These are phyloP conservation scores for Tenthredo scrophulariae DNA, from an alignment of 2,888 invertebrate species.

Conservation along the genomic window DNA sequence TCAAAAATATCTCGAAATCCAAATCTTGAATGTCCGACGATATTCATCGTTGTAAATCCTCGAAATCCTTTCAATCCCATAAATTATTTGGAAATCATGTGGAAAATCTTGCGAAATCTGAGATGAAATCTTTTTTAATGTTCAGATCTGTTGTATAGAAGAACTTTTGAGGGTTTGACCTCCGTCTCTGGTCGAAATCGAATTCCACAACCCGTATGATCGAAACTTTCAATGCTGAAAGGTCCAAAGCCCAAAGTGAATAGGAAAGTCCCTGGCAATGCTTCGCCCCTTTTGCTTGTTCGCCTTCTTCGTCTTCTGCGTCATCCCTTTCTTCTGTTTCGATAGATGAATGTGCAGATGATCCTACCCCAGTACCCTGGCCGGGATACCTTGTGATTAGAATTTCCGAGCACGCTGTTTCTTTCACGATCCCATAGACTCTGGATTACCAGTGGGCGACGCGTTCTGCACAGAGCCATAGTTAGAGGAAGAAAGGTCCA, in stretches of 20 bases:
- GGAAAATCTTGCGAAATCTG: too few species aligned
- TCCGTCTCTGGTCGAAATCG: not conserved
- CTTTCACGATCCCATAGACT: constrained; percentile 50
- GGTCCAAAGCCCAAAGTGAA: not conserved
- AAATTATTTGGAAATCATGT: too few species aligned
- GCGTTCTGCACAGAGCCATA: constrained; percentile 31
- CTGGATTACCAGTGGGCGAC: constrained; percentile 41
- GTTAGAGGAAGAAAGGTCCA: constrained; percentile 35
- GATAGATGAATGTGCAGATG: not conserved
- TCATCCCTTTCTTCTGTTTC: not conserved
- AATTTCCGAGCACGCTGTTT: constrained; percentile 54
- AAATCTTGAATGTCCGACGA: too few species aligned
- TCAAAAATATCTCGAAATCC: not conserved
- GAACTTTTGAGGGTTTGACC: too few species aligned
- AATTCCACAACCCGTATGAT: not conserved
- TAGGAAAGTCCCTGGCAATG: not conserved
- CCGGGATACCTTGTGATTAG: constrained; percentile 32
- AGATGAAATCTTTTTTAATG: too few species aligned
- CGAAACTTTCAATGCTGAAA: not conserved
- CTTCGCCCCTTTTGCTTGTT: not conserved
- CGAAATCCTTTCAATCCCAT: too few species aligned
- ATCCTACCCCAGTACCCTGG: not conserved
- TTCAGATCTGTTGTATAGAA: too few species aligned
- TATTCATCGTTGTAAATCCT: too few species aligned
- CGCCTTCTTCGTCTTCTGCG: not conserved